Base-by-base conservation (phyloP, 2,888 invertebrate genomes). In the Merodon equestris region DNA sequence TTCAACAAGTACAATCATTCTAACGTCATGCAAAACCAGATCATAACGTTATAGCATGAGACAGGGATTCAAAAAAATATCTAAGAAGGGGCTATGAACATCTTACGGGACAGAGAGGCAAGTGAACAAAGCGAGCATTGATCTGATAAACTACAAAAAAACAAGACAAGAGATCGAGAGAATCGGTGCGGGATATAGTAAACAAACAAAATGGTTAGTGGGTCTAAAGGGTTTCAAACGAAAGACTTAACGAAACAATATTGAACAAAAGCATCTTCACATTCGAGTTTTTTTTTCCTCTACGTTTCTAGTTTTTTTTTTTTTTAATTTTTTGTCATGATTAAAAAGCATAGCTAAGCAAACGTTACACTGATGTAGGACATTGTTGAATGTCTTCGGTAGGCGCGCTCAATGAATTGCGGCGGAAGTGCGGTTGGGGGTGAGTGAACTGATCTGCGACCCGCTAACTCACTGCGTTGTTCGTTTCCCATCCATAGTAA, bases 301-400 rank as follows among this genome's bases (percentile, higher is more conserved):
- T 40, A n/a, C 18, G 12, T 54, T 13, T 58, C 1, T 34, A 27
- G 17, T 15, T 40, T 34, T 51, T 57, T 40, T 64, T 63, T 53
- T 36, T 47, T 38, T 34, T 57, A 42, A 34, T 38, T 63, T 45
- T 57, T 18, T 13, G 18, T 48, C 38, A n/a, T 60, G 47, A 18
- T 19, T 2, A 54, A 54, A 50, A 57, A 50, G 36, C 40, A 47
- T 54, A 34, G 60, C 70, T 70, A 72, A 81, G 70, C 72, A 71
- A 83, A 84, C 84, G 85, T 89, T 89, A 89, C 88, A 86, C 88
- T 88, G 86, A 87, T 84, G 82, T 88, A 88, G 70, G 88, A 87
- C 84, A 88, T 85, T 82, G 88, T 87, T 81, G 88, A 89, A 84
- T 89, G 88, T 71, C 88, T 84, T 66, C 88, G 86, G 82, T 85